A percentile compares a stretch with the other conserved stretches of the same genome.
Conservation (phyloP, 2,113 vertebrate genomes). For the Nothoprocta perdicaria region DNA sequence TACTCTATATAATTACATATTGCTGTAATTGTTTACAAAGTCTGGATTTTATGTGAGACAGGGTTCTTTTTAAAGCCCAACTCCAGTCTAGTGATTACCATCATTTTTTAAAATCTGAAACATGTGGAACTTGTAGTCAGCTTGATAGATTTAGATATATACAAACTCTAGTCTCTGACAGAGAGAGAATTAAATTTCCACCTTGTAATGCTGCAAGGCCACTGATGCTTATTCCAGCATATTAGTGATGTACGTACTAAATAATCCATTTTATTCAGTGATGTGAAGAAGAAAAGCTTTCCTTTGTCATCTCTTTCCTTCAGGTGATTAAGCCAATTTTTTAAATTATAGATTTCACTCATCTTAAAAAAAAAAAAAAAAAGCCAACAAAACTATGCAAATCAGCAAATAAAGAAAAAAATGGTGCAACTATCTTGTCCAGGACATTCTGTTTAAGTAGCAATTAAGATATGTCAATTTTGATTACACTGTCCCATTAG, state of each 20-base stretch:
- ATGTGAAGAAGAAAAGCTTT: neutral
- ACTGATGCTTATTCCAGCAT: neutral
- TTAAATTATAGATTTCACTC: neutral
- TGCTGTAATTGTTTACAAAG: constrained; percentile 24
- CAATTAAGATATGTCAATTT: too few species aligned
- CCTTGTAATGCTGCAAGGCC: neutral
- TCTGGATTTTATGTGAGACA: constrained; percentile 34
- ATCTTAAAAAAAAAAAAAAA: neutral
- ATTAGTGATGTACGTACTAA: neutral
- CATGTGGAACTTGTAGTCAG: neutral
- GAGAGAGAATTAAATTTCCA: constrained; percentile 17
- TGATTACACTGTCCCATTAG: neutral
- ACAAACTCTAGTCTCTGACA: neutral
- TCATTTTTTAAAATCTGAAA: constrained; percentile 40
- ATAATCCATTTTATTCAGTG: neutral
- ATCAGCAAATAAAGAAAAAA: neutral
- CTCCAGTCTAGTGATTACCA: constrained; percentile 8
- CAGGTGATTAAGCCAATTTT: neutral
- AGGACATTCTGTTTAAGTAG: neutral
- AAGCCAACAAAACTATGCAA: too few species aligned
- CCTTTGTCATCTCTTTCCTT: neutral
- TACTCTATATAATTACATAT: constrained; percentile 25
- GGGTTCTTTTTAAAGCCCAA: neutral
- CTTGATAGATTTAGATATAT: neutral
- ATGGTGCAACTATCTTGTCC: neutral